phyloP scores from a whole-genome alignment of 2,888 invertebrate species.

The Cheilosia vulpina region DNA sequence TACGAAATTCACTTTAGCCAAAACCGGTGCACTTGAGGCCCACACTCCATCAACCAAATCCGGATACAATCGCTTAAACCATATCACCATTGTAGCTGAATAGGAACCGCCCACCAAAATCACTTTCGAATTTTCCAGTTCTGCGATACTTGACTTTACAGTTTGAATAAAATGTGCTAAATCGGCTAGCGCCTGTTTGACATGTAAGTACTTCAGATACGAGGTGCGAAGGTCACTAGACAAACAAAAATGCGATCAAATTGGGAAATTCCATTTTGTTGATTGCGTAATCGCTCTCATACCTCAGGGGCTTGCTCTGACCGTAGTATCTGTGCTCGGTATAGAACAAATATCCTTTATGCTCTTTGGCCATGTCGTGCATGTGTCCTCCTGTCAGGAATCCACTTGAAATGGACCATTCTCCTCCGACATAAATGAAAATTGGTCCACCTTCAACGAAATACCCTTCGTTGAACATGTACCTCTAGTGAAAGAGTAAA shows the following conservation, averaged over 20 bases:
- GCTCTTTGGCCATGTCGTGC: conserved; percentile 85
- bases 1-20: conserved; percentile 86
- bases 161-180: conserved; percentile 86
- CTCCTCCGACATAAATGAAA: conserved; percentile 88
- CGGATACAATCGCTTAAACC: conserved; percentile 87
- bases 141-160: conserved; percentile 80
- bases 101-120: conserved; percentile 88
- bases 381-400: conserved; percentile 87
- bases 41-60: conserved; percentile 86
- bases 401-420: conserved; percentile 87
- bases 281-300: conserved; percentile 77
- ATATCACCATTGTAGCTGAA: conserved; percentile 87
- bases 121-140: conserved; percentile 82
- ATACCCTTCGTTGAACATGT: conserved; percentile 84
- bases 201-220: conserved; percentile 86
- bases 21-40: conserved; percentile 87
- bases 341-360: conserved; percentile 88
- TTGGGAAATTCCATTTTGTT: not conserved
- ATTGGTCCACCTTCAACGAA: conserved; percentile 85
- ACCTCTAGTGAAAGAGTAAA: conserved; percentile 80
- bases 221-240: conserved; percentile 85
- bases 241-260: conserved; percentile 22
- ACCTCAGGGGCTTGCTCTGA: conserved; percentile 88
- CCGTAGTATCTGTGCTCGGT: conserved; percentile 94
- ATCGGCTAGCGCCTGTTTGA: conserved; percentile 88